phyloP scores from a whole-genome alignment of 2,113 vertebrate species.

The Crotalus tigris region DNA sequence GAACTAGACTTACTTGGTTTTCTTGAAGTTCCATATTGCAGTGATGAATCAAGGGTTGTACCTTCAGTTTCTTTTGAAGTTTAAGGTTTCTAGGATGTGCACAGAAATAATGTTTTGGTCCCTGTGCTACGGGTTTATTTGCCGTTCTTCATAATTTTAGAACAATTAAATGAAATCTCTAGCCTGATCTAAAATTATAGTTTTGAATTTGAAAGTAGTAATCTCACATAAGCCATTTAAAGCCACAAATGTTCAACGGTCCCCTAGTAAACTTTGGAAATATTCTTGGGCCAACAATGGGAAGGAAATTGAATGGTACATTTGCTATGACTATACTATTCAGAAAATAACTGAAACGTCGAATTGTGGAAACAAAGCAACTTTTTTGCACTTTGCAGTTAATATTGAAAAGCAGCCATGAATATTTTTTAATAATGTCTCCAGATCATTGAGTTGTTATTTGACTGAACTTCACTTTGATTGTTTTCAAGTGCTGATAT shows the following conservation, averaged over 20 bases:
- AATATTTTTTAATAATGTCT: slow-evolving; percentile 2
- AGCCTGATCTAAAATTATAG: neutral
- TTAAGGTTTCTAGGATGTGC: neutral
- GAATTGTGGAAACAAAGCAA: neutral
- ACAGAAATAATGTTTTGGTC: neutral
- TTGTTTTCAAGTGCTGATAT: neutral
- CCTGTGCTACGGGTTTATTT: neutral
- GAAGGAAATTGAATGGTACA: neutral
- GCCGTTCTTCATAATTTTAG: neutral
- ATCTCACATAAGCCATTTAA: neutral
- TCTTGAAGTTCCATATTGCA: neutral
- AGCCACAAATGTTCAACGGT: neutral
- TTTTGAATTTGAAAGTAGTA: neutral
- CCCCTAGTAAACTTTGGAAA: neutral
- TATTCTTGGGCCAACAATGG: neutral
- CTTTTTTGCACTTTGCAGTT: neutral
- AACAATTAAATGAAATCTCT: neutral
- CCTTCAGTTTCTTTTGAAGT: neutral
- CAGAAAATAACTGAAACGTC: slow-evolving; percentile 23
- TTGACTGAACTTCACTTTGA: neutral
- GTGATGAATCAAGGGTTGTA: neutral
- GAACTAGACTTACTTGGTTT: neutral
- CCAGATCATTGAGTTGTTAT: slow-evolving; percentile 36
- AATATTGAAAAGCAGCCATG: slow-evolving; percentile 18
- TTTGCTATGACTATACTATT: neutral